Evolutionary conservation across 2,888 invertebrate genomes (phyloP), one percentile per base, ranked within the genome.

Genomic region (Arctia plantaginis): DNA sequence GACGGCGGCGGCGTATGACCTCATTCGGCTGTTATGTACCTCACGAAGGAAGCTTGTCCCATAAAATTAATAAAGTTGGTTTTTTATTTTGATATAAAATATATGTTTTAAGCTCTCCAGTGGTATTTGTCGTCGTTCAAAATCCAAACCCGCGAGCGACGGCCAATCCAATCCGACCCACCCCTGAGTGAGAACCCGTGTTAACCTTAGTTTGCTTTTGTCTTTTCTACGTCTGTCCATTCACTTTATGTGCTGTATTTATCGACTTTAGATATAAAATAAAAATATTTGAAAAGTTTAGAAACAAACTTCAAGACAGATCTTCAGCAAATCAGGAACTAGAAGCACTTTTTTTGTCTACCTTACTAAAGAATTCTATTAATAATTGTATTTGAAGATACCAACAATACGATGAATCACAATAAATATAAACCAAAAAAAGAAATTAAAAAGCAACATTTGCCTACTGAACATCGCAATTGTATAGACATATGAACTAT

Each of bases 171-270:
- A 88, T 91, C 87, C 89, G 80, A 86, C 87, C 85, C 84, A 83
- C 79, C 83, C 79, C 77, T 84, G 88, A 93, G 92, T 93, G 92
- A 87, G 81, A 88, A 90, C 85, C 82, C 90, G 83, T 92, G 93
- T 92, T 89, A 89, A 88, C 87, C 86, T 88, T 85, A 84, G 81
- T 89, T 88, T 86, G 88, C 89, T 89, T 89, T 90, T 87, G 87
- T 86, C 88, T 88, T 80, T 78, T 66, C 75, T 75, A 75, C 77
- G 70, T 72, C 7, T 66, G 72, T 69, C 73, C 80, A 76, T 67
- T 72, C 72, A 66, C 74, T 73, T 73, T 30, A 20, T n/a, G 15
- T 33, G 35, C 35, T 71, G 39, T 51, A n/a, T 51, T 65, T 55
- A 39, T 39, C 39, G n/a, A 23, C 62, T 62, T 62, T 30, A 30